Evolutionary conservation across 1,140 invertebrate genomes (phyloP), one percentile per base, ranked within the genome.

Genomic region (Mycetomoellerius zeteki): DNA sequence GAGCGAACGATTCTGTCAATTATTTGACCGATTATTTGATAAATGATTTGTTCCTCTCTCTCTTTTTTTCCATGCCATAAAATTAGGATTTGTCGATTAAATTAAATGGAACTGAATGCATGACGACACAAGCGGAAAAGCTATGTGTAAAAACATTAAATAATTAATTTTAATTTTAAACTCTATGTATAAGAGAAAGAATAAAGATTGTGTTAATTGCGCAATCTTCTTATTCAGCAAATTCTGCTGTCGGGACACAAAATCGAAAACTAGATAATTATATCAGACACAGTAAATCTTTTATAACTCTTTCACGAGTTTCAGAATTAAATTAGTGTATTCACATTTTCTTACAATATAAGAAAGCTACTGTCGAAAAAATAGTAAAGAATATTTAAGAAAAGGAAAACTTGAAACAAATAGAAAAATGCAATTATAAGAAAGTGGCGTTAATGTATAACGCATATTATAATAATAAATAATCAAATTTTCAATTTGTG

Each of bases 21-120:
- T 82, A 73, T 82, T 82, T 62, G 62, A 75, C n/a, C 19, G 52
- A 82, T 81, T 81, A 67, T 67, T 72, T 72, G 27, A 72, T 24
- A 33, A 78, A 82, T 21, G 12, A 84, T 60, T 62, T 73, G 2
- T 60, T 65, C 30, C 50, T 67, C 19, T 65, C 37, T 54, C n/a
- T 77, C 33, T 56, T 24, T 75, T 82, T 65, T 81, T 77, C 58
- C 72, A 50, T 72, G 67, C 52, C 33, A 12, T 84, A 50, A 19
- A 60, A 73, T 60, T 56, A 50, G 24, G 14, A 82, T 21, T 82
- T 19, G 24, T 58, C 67, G 19, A 60, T 82, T 58, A 47, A 82
- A 82, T 19, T 33, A 82, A 58, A 60, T 58, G 50, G 30, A 56
- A 69, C 21, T 43, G 37, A 16, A 64, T 27, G 64, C 21, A 24